A percentile compares a stretch with the other conserved stretches of the same genome.
These are phyloP conservation scores for Cydia amplana DNA, from an alignment of 1,140 invertebrate species.

Conservation along the genomic window DNA sequence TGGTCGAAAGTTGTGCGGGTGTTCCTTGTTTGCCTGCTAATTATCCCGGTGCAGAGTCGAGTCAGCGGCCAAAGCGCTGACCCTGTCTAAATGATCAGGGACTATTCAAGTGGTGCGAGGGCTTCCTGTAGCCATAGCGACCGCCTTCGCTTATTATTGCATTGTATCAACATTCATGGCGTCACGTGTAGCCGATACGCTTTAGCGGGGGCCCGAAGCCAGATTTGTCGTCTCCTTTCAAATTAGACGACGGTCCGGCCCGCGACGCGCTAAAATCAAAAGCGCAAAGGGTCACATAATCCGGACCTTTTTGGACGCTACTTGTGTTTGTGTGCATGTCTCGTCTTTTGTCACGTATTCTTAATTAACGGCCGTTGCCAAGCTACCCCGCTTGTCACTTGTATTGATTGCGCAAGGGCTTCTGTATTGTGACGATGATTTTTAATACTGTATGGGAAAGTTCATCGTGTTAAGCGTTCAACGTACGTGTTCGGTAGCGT, in stretches of 20 bases:
- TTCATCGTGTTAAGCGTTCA: slow-evolving; percentile 15
- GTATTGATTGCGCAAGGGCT: slow-evolving; percentile 70
- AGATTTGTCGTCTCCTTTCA: slow-evolving; percentile 76
- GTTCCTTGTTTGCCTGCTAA: slow-evolving; percentile 79
- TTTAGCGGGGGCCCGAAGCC: slow-evolving; percentile 75
- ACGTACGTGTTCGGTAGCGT: slow-evolving; percentile 9
- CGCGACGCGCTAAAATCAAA: slow-evolving; percentile 77
- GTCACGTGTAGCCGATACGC: slow-evolving; percentile 67
- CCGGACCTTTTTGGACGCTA: slow-evolving; percentile 73
- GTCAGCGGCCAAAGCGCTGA: slow-evolving; percentile 70
- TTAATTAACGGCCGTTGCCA: slow-evolving; percentile 78
- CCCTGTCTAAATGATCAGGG: slow-evolving; percentile 67
- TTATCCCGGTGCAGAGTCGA: slow-evolving; percentile 68
- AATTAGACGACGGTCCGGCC: slow-evolving; percentile 73
- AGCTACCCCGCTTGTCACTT: slow-evolving; percentile 71
- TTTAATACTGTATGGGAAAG: slow-evolving; percentile 39
- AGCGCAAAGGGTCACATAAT: slow-evolving; percentile 77
- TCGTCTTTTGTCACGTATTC: slow-evolving; percentile 81
- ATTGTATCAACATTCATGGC: slow-evolving; percentile 77
- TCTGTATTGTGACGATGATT: slow-evolving; percentile 54
- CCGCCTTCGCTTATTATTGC: slow-evolving; percentile 68
- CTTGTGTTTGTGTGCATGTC: slow-evolving; percentile 75
- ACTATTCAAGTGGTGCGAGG: slow-evolving; percentile 55
- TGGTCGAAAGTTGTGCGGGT: slow-evolving; percentile 68
- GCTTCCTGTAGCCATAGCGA: slow-evolving; percentile 73